A percentile compares a stretch with the other conserved stretches of the same genome.
Evolutionary conservation across 2,113 vertebrate genomes (phyloP).

Genomic region (Isichthys henryi): DNA sequence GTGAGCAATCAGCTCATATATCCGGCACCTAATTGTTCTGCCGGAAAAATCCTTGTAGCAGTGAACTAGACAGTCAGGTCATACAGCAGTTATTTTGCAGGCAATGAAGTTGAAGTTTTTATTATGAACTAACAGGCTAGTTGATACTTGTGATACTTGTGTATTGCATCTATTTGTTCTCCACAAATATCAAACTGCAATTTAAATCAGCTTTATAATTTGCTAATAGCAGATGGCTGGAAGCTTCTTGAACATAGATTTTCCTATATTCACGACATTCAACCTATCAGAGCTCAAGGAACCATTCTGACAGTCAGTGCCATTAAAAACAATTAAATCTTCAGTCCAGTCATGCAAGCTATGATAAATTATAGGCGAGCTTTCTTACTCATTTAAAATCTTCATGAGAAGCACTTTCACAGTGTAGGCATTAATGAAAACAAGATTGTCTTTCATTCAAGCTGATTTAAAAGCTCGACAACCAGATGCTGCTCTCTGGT

Average conservation of each 20-base stretch:
- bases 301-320: constrained; percentile 71
- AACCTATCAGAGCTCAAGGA: constrained; percentile 59
- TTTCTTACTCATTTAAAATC: constrained; percentile 98
- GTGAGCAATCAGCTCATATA: not conserved
- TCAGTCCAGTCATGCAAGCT: constrained; percentile 85
- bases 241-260: not conserved
- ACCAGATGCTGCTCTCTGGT: constrained; percentile 98
- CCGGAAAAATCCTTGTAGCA: not conserved
- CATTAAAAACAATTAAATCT: constrained; percentile 98
- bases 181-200: not conserved
- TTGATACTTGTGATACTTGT: not conserved
- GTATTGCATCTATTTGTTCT: not conserved
- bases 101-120: not conserved
- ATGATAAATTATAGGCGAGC: constrained; percentile 99
- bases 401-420: constrained; percentile 99
- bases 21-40: not conserved
- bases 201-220: not conserved
- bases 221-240: not conserved
- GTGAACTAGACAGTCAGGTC: not conserved
- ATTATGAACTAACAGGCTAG: not conserved
- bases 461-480: constrained; percentile 99
- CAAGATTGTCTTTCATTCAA: constrained; percentile 99
- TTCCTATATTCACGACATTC: not conserved
- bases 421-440: constrained; percentile 99
- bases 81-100: not conserved